Evolutionary conservation across 2,797 vertebrate genomes (phyloP).

Genomic region (Cirrhinus molitorella): DNA sequence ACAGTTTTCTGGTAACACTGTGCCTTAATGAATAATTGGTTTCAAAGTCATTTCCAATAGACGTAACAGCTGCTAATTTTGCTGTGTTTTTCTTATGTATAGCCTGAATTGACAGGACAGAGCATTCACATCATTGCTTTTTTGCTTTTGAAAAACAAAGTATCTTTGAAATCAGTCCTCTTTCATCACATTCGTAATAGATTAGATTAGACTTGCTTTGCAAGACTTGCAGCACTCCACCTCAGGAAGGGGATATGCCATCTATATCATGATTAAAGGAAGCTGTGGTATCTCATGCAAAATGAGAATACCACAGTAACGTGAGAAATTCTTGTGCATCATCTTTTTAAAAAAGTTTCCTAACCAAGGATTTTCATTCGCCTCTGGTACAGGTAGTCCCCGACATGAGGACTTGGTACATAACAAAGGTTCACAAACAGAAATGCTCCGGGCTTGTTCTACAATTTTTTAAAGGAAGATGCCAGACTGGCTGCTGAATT

Average conservation of each 20-base stretch:
- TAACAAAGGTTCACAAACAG: neutral
- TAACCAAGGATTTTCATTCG: neutral
- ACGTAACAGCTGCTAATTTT: neutral
- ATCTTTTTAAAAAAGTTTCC: neutral
- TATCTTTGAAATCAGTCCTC: neutral
- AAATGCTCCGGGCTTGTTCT: slow-evolving; percentile 5
- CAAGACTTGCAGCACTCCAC: slow-evolving; percentile 32
- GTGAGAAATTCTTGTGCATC: neutral
- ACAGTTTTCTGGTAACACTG: neutral
- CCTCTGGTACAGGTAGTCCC: neutral
- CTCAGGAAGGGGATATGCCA: slow-evolving; percentile 18
- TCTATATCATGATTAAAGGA: slow-evolving; percentile 27
- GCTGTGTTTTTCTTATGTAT: neutral
- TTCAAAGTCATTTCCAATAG: neutral
- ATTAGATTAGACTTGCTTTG: neutral
- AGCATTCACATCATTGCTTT: no score
- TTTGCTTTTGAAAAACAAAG: neutral
- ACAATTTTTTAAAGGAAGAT: slow-evolving; percentile 7
- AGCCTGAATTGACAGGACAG: neutral
- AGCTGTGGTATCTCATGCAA: slow-evolving; percentile 37
- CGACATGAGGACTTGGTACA: neutral
- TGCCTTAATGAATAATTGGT: neutral
- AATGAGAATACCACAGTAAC: neutral
- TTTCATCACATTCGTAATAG: neutral
- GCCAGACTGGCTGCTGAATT: slow-evolving; percentile 16